Conservation (phyloP, 2,888 invertebrate genomes). For the Coenonympha arcania region DNA sequence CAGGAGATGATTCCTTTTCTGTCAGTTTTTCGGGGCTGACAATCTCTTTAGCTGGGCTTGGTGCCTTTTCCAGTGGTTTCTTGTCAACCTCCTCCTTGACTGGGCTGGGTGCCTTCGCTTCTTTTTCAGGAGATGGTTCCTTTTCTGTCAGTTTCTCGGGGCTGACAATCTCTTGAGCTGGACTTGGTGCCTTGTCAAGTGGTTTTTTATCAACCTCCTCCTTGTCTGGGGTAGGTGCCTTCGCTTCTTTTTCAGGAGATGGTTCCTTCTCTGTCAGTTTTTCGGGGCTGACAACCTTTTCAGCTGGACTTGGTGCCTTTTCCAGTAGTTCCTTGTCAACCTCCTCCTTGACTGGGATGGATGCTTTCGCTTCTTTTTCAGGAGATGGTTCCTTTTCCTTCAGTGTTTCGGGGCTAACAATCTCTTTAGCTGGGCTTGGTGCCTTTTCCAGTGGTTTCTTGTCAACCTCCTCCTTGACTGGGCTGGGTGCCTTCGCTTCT, state of each 20-base stretch:
- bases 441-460: slow-evolving; percentile 20
- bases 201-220: no score
- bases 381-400: slow-evolving; percentile 12
- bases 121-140: slow-evolving; percentile 9
- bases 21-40: not conserved
- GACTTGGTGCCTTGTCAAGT: slow-evolving; percentile 23
- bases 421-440: slow-evolving; percentile 15
- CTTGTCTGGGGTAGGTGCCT: not conserved
- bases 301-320: not conserved
- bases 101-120: slow-evolving; percentile 14
- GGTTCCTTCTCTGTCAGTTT: not conserved
- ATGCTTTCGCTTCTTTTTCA: slow-evolving; percentile 8
- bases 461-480: no score
- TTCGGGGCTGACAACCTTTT: not conserved
- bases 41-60: not conserved
- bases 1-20: not conserved
- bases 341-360: not conserved
- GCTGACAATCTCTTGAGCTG: not conserved
- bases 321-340: not conserved
- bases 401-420: not conserved
- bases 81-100: not conserved
- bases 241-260: not conserved
- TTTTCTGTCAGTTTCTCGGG: not conserved
- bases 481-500: not conserved
- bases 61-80: not conserved